These are phyloP conservation scores for Xyrichtys novacula DNA, from an alignment of 2,797 vertebrate species.

Conservation along the genomic window DNA sequence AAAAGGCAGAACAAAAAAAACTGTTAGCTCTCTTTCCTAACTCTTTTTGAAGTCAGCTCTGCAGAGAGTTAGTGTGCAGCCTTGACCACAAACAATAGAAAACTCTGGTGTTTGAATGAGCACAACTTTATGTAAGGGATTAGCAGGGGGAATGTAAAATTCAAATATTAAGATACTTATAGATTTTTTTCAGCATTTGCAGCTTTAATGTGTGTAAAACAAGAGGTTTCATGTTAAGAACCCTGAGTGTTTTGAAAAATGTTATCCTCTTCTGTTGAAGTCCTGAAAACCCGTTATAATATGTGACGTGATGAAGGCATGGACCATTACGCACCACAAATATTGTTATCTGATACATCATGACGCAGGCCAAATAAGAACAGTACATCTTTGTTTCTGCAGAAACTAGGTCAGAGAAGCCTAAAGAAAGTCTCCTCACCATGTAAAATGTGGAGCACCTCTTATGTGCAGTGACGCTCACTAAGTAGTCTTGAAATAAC, in stretches of 20 bases:
- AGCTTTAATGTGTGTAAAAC: background rate
- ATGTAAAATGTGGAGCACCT: background rate
- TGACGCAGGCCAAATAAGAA: background rate
- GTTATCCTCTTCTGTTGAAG: background rate
- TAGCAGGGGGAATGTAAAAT: constrained; percentile 8
- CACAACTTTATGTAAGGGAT: constrained; percentile 22
- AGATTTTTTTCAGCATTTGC: background rate
- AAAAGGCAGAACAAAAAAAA: constrained; percentile 34
- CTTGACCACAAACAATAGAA: constrained; percentile 22
- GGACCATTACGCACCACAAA: background rate
- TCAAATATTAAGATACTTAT: background rate
- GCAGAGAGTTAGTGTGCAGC: constrained; percentile 12
- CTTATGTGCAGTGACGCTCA: background rate
- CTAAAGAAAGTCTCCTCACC: background rate
- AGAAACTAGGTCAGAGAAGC: too few relatives aligned
- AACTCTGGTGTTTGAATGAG: constrained; percentile 3
- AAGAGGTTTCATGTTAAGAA: background rate
- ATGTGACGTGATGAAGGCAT: background rate
- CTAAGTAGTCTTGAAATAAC: background rate
- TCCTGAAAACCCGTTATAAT: background rate
- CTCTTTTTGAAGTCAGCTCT: constrained; percentile 17
- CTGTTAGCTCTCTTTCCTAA: constrained; percentile 30
- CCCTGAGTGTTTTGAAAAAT: background rate
- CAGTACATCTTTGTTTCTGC: background rate
- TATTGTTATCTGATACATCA: background rate